A percentile compares a stretch with the other conserved stretches of the same genome.
phyloP scores from a whole-genome alignment of 1,140 invertebrate species.

The Zaprionus capensis region DNA sequence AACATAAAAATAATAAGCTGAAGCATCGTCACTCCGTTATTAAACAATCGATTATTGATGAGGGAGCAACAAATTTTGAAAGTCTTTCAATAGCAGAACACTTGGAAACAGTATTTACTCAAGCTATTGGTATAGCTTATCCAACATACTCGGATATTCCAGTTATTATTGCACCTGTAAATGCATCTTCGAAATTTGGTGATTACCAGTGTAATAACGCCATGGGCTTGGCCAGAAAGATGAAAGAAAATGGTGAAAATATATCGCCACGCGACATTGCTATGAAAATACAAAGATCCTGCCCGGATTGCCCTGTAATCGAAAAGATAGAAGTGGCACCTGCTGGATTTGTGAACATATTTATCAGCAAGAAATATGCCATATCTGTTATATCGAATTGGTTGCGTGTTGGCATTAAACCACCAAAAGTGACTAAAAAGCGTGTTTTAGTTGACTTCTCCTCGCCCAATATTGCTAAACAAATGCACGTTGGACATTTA shows the following conservation, averaged over 20 bases:
- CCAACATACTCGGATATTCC: slow-evolving; percentile 89
- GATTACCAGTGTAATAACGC: slow-evolving; percentile 99
- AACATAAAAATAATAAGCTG: slow-evolving; percentile 92
- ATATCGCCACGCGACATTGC: slow-evolving; percentile 91
- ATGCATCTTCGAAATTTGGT: slow-evolving; percentile 93
- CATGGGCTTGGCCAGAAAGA: slow-evolving; percentile 92
- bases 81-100: slow-evolving; percentile 87
- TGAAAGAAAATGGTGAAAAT: slow-evolving; percentile 86
- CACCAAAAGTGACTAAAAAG: slow-evolving; percentile 88
- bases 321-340: slow-evolving; percentile 93
- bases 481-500: slow-evolving; percentile 99
- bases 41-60: slow-evolving; percentile 87
- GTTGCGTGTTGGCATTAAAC: slow-evolving; percentile 90
- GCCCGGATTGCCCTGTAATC: slow-evolving; percentile 89
- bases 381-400: slow-evolving; percentile 87
- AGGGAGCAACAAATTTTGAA: slow-evolving; percentile 75
- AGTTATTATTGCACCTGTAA: slow-evolving; percentile 88
- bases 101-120: slow-evolving; percentile 88
- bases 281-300: slow-evolving; percentile 89
- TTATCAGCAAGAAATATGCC: slow-evolving; percentile 90
- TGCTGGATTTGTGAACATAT: slow-evolving; percentile 98
- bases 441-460: slow-evolving; percentile 97
- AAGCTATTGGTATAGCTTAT: slow-evolving; percentile 90
- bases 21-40: slow-evolving; percentile 92
- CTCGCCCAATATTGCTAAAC: slow-evolving; percentile 99